Base-by-base conservation (phyloP, 2,888 invertebrate genomes). In the Synergus umbraculus region DNA sequence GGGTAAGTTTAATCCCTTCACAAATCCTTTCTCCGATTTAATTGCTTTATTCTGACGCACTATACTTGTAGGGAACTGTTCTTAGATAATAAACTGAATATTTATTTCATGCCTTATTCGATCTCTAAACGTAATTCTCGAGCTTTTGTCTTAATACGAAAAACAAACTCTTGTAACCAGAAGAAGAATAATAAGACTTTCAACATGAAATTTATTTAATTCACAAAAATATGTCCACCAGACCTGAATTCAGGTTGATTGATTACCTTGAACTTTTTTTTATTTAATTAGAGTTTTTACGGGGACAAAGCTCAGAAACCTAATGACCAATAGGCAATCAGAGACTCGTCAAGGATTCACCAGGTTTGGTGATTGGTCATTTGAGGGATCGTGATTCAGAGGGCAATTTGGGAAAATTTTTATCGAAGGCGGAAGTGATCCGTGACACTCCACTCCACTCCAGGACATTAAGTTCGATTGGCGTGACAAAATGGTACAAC, bases 21-120 rank as follows among this genome's bases (percentile, higher is more conserved):
- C 66, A 67, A 81, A 82, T 84, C 81, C 84, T 58, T 58, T 18
- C 18, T 64, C 76, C 60, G 66, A 76, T 79, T 82, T 78, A 77
- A 79, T 81, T 81, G 79, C 77, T 86, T 84, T 83, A 84, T 85
- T 83, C 81, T 43, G 78, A 83, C 80, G 81, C 81, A 82, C 82
- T 83, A 85, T 81, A 85, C 84, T 80, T 78, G 82, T 78, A 77
- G 82, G 78, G 84, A 81, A 76, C 79, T 82, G 78, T 77, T 69
- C 69, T 69, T 49, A 22, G 79, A 64, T 76, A 80, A 76, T 64
- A 76, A 49, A n/a, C 3, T 12, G 66, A 66, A 43, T 29, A 29
- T 2, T 9, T 58, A 0, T 58, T 58, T 58, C 58, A n/a, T 18
- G 58, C 58, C 15, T 15, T 49, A 5, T 49, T 15, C 49, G 49